phyloP scores from a whole-genome alignment of 2,113 vertebrate genomes.

The Burhinus bistriatus region DNA sequence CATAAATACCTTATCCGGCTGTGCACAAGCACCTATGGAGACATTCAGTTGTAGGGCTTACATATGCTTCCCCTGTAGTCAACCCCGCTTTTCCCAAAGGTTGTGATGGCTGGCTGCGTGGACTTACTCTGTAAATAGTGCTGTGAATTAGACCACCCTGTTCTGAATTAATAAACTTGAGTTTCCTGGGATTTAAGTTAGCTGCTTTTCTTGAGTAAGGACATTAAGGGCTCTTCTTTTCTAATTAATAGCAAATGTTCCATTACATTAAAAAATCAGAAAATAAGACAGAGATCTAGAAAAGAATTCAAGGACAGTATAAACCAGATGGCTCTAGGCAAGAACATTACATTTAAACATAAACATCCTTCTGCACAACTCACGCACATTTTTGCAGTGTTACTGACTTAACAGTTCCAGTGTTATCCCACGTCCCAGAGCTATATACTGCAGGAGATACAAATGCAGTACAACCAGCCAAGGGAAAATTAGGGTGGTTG shows the following conservation, averaged over 20 bases:
- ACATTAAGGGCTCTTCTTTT: neutral
- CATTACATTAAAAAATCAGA: neutral
- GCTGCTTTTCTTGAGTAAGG: neutral
- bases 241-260: slow-evolving; percentile 39
- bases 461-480: neutral
- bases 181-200: neutral
- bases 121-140: neutral
- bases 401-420: neutral
- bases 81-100: neutral
- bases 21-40: neutral
- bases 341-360: neutral
- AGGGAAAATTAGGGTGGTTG: neutral
- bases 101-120: neutral
- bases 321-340: slow-evolving; percentile 9
- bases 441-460: neutral
- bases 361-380: neutral
- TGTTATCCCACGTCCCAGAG: neutral
- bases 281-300: neutral
- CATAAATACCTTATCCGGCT: neutral
- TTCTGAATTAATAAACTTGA: neutral
- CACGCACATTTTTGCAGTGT: neutral
- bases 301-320: neutral
- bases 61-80: neutral
- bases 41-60: neutral
- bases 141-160: neutral